Base-by-base conservation (phyloP, 2,797 vertebrate genomes). In the Halcyon badia region DNA sequence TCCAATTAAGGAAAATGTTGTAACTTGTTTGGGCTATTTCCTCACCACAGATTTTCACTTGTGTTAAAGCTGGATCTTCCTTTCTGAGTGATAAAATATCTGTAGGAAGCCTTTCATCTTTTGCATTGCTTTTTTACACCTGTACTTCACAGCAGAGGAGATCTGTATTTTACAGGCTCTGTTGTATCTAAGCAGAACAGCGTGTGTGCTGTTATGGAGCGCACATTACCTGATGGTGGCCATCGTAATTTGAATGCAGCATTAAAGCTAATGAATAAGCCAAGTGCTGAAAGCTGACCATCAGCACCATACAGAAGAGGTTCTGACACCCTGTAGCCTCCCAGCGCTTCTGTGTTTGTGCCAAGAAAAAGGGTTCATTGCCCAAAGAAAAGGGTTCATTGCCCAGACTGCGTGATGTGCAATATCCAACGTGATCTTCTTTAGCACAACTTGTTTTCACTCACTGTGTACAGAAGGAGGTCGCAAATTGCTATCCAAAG, bases 211-310 rank as follows among this genome's bases (percentile, higher is more conserved):
- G 52, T 72, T 56, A 66, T 18, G 64, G 41, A 72, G 25, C 5
- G 15, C 1, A 7, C 1, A 2, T 61, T 87, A 54, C 3, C 1
- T 86, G 95, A 65, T 9, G 3, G 15, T 7, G 64, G 77, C 42
- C 5, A 0, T 61, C 65, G 21, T 24, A 62, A 89, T 66, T n/a
- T 51, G 24, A 61, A 35, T 2, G 1, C 33, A 46, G 37, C 31
- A 33, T 30, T 73, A 69, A 48, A 26, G 26, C 49, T 35, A 83
- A 75, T 30, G 83, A 81, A 90, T 44, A 49, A 95, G 73, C 71
- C 73, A 68, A 73, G 61, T 3, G 5, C 57, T 73, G 89, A 89
- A 88, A 94, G 39, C 68, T 92, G 94, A 94, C 91, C 89, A 81
- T 57, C 26, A 81, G 72, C 71, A 56, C 68, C 64, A 8, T 7